These are phyloP conservation scores for Pao palembangensis DNA, from an alignment of 2,113 vertebrate genomes.

Conservation along the genomic window DNA sequence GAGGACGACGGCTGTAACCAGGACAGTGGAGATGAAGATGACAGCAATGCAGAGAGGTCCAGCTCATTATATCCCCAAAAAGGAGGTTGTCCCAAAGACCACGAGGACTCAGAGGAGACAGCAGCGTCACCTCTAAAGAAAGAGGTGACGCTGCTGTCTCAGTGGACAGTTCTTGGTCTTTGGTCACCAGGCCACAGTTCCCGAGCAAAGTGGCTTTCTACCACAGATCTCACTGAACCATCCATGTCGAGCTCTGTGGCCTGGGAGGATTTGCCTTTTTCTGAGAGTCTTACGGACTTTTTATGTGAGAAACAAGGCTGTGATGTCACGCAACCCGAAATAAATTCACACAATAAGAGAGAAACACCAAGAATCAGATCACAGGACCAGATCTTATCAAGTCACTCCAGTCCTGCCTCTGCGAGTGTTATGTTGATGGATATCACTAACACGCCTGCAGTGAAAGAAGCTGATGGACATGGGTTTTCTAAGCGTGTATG, in stretches of 20 bases:
- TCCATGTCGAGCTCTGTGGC: conserved; percentile 12
- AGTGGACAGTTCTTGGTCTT: conserved; percentile 1
- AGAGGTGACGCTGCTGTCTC: no score
- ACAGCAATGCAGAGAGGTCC: conserved; percentile 5
- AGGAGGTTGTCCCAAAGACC: conserved; percentile 5
- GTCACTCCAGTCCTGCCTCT: conserved; percentile 7
- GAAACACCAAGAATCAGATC: not conserved
- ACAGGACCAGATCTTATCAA: not conserved
- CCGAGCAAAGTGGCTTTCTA: not conserved
- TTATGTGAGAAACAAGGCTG: conserved; percentile 33
- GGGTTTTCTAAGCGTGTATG: conserved; percentile 5
- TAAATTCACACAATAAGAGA: not conserved
- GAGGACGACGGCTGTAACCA: conserved; percentile 37
- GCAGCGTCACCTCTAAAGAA: not conserved
- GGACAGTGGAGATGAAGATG: conserved; percentile 17
- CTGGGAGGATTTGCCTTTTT: conserved; percentile 61
- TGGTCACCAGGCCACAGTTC: not conserved
- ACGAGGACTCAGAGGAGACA: not conserved
- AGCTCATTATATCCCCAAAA: not conserved
- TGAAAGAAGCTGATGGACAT: not conserved
- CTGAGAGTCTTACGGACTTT: conserved; percentile 62
- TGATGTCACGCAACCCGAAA: not conserved
- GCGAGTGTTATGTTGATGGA: conserved; percentile 12
- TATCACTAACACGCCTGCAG: conserved; percentile 13
- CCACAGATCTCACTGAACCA: not conserved